A percentile compares a stretch with the other conserved stretches of the same genome.
Conservation (phyloP, 37 sponge, comb jelly and placozoan genomes). For the Cladorhizidae sp. region DNA sequence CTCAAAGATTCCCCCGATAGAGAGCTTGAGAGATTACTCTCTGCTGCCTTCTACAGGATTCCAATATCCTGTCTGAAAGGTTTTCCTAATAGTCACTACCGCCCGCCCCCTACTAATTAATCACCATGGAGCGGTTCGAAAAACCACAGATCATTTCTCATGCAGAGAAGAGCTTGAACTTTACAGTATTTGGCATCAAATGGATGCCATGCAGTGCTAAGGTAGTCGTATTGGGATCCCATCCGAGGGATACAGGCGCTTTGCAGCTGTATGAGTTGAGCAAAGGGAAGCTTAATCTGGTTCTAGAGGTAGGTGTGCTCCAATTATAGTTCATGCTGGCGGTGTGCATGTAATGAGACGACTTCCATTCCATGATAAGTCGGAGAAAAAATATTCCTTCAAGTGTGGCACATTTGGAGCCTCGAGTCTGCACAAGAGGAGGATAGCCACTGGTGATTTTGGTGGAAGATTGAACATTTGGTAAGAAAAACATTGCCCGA, state of each 20-base stretch:
- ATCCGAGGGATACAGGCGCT: constrained; percentile 95
- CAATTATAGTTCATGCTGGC: neutral
- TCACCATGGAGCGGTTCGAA: constrained; percentile 64
- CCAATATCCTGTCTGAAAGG: neutral
- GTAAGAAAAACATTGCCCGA: constrained; percentile 34
- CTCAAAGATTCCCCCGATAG: no score
- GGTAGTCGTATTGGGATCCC: constrained; percentile 90
- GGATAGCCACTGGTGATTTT: constrained; percentile 96
- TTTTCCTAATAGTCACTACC: neutral
- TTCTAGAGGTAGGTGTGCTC: constrained; percentile 78
- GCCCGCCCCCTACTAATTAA: neutral
- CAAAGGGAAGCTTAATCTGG: constrained; percentile 79
- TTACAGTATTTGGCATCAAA: constrained; percentile 88
- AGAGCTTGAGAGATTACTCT: neutral
- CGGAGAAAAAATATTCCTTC: constrained; percentile 84
- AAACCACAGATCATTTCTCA: constrained; percentile 98
- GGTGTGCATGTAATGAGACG: no score
- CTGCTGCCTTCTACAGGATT: neutral
- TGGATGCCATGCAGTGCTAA: constrained; percentile 99
- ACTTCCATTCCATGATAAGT: constrained; percentile 38
- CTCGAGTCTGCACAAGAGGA: constrained; percentile 84
- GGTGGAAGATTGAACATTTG: constrained; percentile 90
- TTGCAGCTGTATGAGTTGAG: constrained; percentile 93
- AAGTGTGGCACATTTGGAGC: constrained; percentile 98
- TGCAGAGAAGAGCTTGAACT: constrained; percentile 90